These are phyloP conservation scores for Agonopterix alstromeriana DNA, from an alignment of 2,888 invertebrate genomes.

Conservation along the genomic window DNA sequence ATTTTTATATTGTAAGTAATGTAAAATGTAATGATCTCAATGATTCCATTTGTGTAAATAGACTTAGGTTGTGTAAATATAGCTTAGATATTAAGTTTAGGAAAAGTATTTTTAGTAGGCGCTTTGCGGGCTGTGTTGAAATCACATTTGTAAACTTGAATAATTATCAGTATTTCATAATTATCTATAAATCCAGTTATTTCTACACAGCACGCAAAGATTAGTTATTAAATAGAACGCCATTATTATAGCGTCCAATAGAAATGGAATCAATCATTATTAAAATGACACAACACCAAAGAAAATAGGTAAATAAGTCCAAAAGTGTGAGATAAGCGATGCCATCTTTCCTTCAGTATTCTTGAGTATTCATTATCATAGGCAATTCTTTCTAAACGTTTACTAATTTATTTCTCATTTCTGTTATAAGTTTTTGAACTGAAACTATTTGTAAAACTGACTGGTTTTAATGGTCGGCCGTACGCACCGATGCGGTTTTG, in stretches of 20 bases:
- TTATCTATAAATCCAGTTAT: no score
- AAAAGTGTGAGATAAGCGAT: slow-evolving; percentile 48
- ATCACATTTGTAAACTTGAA: not conserved
- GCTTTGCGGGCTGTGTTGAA: slow-evolving; percentile 23
- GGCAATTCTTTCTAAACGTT: slow-evolving; percentile 25
- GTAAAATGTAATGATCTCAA: slow-evolving; percentile 73
- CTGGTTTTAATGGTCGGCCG: no score
- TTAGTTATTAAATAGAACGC: slow-evolving; percentile 38
- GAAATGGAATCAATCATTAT: slow-evolving; percentile 46
- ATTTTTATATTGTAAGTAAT: slow-evolving; percentile 51
- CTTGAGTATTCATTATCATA: slow-evolving; percentile 47
- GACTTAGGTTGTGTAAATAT: slow-evolving; percentile 58
- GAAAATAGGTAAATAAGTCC: slow-evolving; percentile 54
- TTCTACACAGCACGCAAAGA: slow-evolving; percentile 17
- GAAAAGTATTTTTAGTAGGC: slow-evolving; percentile 37
- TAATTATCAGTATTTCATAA: slow-evolving; percentile 6
- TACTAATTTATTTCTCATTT: slow-evolving; percentile 1
- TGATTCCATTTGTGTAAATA: slow-evolving; percentile 75
- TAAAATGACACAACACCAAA: slow-evolving; percentile 72
- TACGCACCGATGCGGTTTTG: no score
- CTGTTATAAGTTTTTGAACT: not conserved
- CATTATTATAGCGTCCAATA: slow-evolving; percentile 68
- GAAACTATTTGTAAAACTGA: no score
- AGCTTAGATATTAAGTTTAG: slow-evolving; percentile 36
- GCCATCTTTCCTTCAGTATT: slow-evolving; percentile 69